Evolutionary conservation across 2,888 invertebrate species (phyloP).

Genomic region (Drosophila melanosoma): DNA sequence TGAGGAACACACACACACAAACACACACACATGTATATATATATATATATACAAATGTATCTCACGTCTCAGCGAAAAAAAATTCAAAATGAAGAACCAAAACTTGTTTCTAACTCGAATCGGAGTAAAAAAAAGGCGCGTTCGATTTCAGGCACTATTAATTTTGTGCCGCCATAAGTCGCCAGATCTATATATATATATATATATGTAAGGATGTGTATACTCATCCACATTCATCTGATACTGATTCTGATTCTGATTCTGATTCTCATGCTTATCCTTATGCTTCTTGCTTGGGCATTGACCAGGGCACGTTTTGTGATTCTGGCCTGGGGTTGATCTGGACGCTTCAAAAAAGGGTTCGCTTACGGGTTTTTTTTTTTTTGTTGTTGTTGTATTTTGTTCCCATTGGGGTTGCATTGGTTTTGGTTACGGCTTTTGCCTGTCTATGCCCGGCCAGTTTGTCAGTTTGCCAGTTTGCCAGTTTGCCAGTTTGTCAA

Average conservation of each 20-base stretch:
- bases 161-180: conserved; percentile 30
- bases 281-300: conserved; percentile 11
- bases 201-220: not conserved
- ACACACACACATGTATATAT: not conserved
- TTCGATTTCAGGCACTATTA: conserved; percentile 53
- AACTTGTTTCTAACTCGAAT: conserved; percentile 43
- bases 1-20: not conserved
- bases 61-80: conserved; percentile 11
- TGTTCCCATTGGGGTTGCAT: conserved; percentile 40
- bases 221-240: not conserved
- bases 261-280: not conserved
- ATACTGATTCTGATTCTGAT: too few species aligned
- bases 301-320: conserved; percentile 40
- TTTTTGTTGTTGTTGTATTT: too few species aligned
- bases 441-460: conserved; percentile 4
- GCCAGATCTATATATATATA: conserved; percentile 9
- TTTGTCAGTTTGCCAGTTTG: conserved; percentile 4
- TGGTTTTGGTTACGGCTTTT: conserved; percentile 50
- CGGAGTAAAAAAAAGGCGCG: conserved; percentile 10
- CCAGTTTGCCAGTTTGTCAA: conserved; percentile 58
- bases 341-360: conserved; percentile 52
- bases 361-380: conserved; percentile 24
- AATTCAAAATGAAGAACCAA: conserved; percentile 11
- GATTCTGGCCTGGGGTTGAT: conserved; percentile 20
- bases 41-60: not conserved